A percentile compares a stretch with the other conserved stretches of the same genome.
Evolutionary conservation across 2,797 vertebrate species (phyloP).

Genomic region (Fundulus diaphanus): DNA sequence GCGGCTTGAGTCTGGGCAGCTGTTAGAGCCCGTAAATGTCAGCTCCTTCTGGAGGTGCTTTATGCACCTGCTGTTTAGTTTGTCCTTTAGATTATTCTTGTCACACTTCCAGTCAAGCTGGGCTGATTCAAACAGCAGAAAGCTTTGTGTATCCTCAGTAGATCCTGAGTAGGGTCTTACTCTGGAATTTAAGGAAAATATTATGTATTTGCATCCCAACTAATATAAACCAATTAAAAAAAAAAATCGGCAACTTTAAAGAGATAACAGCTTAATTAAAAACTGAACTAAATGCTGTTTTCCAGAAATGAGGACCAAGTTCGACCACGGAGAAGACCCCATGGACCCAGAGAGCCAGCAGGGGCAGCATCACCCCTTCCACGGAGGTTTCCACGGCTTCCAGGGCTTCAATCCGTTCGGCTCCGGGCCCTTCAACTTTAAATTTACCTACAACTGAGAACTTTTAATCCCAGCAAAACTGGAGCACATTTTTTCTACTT

Average conservation of each 20-base stretch:
- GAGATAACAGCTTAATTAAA: neutral
- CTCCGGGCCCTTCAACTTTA: conserved; percentile 96
- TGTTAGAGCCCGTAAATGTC: conserved; percentile 37
- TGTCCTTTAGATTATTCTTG: neutral
- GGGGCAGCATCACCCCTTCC: conserved; percentile 85
- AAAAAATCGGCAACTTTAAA: neutral
- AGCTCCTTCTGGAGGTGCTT: conserved; percentile 20
- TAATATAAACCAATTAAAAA: too few species aligned
- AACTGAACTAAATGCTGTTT: neutral
- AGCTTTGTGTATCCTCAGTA: neutral
- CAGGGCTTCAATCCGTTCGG: conserved; percentile 97
- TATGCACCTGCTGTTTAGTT: conserved; percentile 9
- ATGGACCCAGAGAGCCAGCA: conserved; percentile 96
- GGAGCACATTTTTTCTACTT: conserved; percentile 23
- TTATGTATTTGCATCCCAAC: neutral
- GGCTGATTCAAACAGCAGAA: neutral
- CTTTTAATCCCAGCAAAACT: conserved; percentile 18
- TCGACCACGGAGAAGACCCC: conserved; percentile 95
- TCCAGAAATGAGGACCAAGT: conserved; percentile 94
- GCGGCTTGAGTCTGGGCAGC: neutral
- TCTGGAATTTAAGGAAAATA: neutral
- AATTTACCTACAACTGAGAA: conserved; percentile 92
- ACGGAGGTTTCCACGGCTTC: conserved; percentile 88
- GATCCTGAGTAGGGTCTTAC: neutral
- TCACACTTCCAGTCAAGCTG: neutral